Base-by-base conservation (phyloP, 2,113 vertebrate species). In the Pantherophis guttatus region DNA sequence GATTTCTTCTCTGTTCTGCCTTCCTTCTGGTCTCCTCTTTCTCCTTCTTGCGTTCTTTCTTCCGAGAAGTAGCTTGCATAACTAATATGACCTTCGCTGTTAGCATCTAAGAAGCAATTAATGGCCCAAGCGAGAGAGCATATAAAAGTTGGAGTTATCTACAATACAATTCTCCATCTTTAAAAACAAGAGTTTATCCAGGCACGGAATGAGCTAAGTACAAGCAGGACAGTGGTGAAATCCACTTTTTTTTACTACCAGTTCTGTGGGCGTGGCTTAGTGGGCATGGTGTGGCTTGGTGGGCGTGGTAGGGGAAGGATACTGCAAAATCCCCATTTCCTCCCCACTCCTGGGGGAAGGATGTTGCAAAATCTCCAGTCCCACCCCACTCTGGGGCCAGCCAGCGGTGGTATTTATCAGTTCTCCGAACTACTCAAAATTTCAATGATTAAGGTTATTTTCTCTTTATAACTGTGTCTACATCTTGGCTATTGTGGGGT, bases 141-240 rank as follows among this genome's bases (percentile, higher is more conserved):
- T 65, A 65, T 65, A 33, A 33, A 70, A 70, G 29, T 70, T 70
- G 29, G 12, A 70, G 13, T 33, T 15, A 70, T 70, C 65, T 70
- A 33, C 65, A 70, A 0, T 15, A 17, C 7, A 33, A 33, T 9
- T 70, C 13, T 13, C 65, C 65, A 33, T 33, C 26, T 70, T 70
- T 13, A 70, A 70, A 92, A 92, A 90, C 12, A 93, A 9, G 94
- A 94, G 57, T 87, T 59, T 85, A 86, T 90, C 93, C 88, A 95
- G 13, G 93, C 95, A 92, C 92, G 91, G 91, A 95, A 92, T 85
- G 95, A 92, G 50, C 91, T 52, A 0, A 0, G 90, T 75, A 92
- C 92, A 91, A 95, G 90, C 44, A 44, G 44, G 44, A 44, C 44
- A 44, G 44, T 44, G 44, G 44, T 44, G 44, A 44, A 44, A 44